A percentile compares a stretch with the other conserved stretches of the same genome.
phyloP scores from a whole-genome alignment of 2,113 vertebrate genomes.

The Leuciscus idus region DNA sequence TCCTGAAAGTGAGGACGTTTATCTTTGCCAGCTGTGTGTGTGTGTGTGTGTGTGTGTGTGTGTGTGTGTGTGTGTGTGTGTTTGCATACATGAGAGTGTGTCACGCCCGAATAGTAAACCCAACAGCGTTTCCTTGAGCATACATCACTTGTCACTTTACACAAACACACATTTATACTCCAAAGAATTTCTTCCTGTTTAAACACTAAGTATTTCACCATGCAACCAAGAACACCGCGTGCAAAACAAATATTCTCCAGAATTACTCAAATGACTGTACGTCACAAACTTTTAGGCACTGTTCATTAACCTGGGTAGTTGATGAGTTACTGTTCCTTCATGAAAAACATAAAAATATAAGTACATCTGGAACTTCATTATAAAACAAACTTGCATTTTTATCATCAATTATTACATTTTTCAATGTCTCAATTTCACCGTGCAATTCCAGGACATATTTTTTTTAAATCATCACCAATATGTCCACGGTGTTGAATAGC shows the following conservation, averaged over 20 bases:
- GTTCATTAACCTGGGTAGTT: neutral
- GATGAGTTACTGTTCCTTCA: neutral
- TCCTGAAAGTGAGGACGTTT: neutral
- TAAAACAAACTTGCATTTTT: neutral
- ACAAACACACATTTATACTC: neutral
- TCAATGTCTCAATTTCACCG: neutral
- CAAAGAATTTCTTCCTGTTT: conserved; percentile 24
- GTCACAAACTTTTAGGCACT: neutral
- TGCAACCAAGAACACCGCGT: neutral
- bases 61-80: neutral
- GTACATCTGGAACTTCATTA: neutral
- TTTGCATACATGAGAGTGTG: neutral
- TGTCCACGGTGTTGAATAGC: no score
- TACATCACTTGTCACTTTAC: neutral
- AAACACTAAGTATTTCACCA: neutral
- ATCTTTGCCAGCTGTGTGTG: neutral
- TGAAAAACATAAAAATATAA: neutral
- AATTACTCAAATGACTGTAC: neutral
- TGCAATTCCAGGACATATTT: neutral
- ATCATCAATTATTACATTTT: neutral
- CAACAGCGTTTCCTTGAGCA: conserved; percentile 8
- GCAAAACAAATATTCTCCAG: neutral
- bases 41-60: neutral
- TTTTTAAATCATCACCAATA: neutral
- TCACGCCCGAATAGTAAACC: conserved; percentile 16